Conservation (phyloP, 2,797 vertebrate genomes). For the Platalea minor region DNA sequence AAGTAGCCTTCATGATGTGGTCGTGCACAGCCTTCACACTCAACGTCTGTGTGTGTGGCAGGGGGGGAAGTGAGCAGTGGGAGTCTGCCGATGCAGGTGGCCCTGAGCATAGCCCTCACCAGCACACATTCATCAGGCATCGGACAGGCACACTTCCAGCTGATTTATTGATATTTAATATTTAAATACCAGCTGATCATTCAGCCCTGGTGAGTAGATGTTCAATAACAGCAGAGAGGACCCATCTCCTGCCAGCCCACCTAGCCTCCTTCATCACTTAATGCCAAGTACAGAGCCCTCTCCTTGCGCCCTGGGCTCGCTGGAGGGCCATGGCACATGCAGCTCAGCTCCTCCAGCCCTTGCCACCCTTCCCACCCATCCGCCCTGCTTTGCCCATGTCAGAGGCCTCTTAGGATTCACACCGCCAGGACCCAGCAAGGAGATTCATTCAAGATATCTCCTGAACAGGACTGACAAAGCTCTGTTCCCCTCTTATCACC, state of each 20-base stretch:
- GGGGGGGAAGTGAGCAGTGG: neutral
- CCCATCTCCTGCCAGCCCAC: neutral
- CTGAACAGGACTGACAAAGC: neutral
- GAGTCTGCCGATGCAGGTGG: neutral
- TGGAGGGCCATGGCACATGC: neutral
- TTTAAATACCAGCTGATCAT: slow-evolving; percentile 27
- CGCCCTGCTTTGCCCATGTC: neutral
- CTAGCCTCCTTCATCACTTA: neutral
- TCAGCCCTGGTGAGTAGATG: neutral
- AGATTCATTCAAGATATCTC: neutral
- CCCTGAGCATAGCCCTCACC: neutral
- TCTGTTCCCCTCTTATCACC: neutral
- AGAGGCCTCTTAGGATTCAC: neutral
- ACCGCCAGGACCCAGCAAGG: neutral
- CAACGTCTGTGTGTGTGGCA: fast-evolving
- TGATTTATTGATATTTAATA: slow-evolving; percentile 57
- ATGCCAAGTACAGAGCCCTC: neutral
- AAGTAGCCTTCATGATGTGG: neutral
- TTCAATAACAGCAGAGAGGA: neutral
- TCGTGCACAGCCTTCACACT: neutral
- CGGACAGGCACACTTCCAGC: neutral
- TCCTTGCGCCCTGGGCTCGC: fast-evolving
- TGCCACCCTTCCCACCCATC: neutral
- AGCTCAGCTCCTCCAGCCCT: neutral
- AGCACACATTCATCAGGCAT: neutral